Evolutionary conservation across 2,888 invertebrate genomes (phyloP).

Genomic region (Sinelater perroti): DNA sequence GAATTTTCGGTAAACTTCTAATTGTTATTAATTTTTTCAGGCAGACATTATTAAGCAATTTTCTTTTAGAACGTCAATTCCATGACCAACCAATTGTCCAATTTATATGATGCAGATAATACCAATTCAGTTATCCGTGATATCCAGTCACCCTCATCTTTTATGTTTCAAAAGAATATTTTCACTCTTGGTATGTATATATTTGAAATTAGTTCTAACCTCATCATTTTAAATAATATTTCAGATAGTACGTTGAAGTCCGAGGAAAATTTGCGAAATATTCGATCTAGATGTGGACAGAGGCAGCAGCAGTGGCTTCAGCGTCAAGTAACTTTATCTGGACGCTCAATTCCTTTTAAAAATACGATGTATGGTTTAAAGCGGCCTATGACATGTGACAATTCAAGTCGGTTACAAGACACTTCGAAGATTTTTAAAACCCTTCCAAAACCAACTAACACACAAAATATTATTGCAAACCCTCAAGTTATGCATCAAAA

Average conservation of each 20-base stretch:
- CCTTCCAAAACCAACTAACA: not conserved
- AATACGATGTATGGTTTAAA: not conserved
- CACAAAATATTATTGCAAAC: not conserved
- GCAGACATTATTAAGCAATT: no score
- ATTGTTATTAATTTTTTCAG: no score
- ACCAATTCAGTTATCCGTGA: no score
- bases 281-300: slow-evolving; percentile 5
- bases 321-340: not conserved
- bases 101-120: no score
- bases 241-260: not conserved
- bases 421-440: no score
- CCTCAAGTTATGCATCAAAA: not conserved
- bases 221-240: not conserved
- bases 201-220: not conserved
- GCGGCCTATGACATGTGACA: not conserved
- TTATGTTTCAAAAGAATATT: no score
- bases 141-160: no score
- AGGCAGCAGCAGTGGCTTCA: slow-evolving; percentile 16
- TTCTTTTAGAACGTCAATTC: no score
- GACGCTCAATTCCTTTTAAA: not conserved
- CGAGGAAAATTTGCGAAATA: not conserved
- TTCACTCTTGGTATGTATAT: no score
- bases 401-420: not conserved
- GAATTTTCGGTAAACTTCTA: no score
- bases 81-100: no score